Evolutionary conservation across 2,113 vertebrate species (phyloP), one percentile per base, ranked within the genome.

Genomic region (Forbesichthys papilliferus): DNA sequence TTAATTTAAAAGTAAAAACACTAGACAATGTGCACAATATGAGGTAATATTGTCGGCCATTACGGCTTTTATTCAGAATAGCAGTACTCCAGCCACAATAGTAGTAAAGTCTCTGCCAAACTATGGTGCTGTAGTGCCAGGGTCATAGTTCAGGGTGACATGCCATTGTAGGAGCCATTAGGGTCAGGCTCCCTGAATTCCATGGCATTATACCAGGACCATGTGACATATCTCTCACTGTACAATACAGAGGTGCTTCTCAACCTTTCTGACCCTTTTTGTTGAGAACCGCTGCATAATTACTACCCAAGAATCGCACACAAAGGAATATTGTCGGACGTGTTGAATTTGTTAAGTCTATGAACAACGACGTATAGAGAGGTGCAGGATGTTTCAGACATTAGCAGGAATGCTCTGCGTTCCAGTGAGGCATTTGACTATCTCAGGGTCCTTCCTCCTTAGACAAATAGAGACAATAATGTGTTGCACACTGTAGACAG

Each of bases 331-430:
- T 16, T 63, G 75, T 75, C 63, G 66, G 79, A 73, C 73, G 16
- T 78, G 80, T 84, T 80, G 84, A 78, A 88, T 86, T 83, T 88
- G 76, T 64, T 47, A 80, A 68, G 74, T 81, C 69, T 64, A 47
- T 11, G 62, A 69, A 33, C 49, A 84, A 80, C 81, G 76, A 74
- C 71, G 73, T 2, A 51, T 11, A 36, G 34, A 5, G 9, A 36
- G 47, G 34, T 27, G 11, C 1, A 52, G 66, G 46, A 72, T 20
- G 5, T 0, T 0, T 61, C 9, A 48, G 36, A 77, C 80, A 78
- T 74, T 54, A 64, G 69, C 1, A 52, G 69, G 67, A 82, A 63
- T 81, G 62, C 57, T 69, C 48, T 33, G 13, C 48, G 36, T 48
- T 77, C 53, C 61, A 75, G 56, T 69, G 61, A 77, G 59, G 3